Base-by-base conservation (phyloP, 2,888 invertebrate genomes). In the Crossocerus cetratus region DNA sequence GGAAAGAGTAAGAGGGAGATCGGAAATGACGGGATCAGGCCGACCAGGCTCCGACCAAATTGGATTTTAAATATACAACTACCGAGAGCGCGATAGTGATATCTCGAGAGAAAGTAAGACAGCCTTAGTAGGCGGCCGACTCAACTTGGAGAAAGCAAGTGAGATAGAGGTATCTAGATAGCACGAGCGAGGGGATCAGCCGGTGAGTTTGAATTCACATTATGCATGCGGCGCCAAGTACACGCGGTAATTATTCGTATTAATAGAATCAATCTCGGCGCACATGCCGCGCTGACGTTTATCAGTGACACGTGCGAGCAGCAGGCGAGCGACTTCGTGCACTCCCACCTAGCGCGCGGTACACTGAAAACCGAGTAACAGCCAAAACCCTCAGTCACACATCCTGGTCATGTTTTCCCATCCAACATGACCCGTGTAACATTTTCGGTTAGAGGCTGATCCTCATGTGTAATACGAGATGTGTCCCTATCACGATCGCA, bases 141-240 rank as follows among this genome's bases (percentile, higher is more conserved):
- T 13, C 54, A 23, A 54, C 43, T 56, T 49, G 42, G 56, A 59
- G 54, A 55, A 45, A 45, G 54, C 13, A 58, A 23, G n/a, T 58
- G 56, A n/a, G 44, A 60, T 16, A 11, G 49, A 54, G 32, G 42
- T 20, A 43, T 18, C 32, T 43, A 11, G n/a, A n/a, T n/a, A n/a
- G 3, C 44, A 43, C 32, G 54, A 70, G 56, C 49, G 64, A 58
- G 5, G 62, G 0, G 21, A 53, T 16, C 55, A 56, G 55, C 57
- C 58, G 68, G 23, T 63, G 53, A 54, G 42, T 65, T 75, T 58
- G 73, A 78, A 80, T 76, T 80, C 73, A 75, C 81, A 82, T 82
- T 82, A 83, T 83, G 82, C 76, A 82, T 83, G 83, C 83, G 73
- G 76, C 76, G 81, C 78, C 81, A 83, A 83, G 75, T 82, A 83